These are phyloP conservation scores for Pelobates cultripes DNA, from an alignment of 2,797 vertebrate species.

Conservation along the genomic window DNA sequence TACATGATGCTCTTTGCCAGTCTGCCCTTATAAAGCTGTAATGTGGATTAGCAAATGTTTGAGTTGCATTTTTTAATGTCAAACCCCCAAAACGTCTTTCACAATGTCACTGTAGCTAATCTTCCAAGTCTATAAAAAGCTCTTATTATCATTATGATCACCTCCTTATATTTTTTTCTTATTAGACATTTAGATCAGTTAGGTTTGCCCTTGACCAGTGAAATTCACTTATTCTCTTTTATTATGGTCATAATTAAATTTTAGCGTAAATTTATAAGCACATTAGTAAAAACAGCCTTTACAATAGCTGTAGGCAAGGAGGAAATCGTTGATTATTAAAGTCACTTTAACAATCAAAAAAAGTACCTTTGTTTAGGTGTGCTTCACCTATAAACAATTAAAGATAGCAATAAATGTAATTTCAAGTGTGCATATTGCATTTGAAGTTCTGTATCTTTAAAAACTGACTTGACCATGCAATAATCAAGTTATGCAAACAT, in stretches of 20 bases:
- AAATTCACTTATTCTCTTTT: background rate
- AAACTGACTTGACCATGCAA: conserved; percentile 10
- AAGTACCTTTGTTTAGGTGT: background rate
- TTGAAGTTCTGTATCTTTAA: conserved; percentile 15
- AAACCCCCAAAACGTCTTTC: background rate
- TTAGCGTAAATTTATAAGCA: background rate
- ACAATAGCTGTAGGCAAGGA: conserved; percentile 11
- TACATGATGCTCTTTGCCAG: no score
- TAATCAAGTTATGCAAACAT: no score
- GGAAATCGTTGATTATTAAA: conserved; percentile 23
- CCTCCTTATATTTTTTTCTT: conserved; percentile 4
- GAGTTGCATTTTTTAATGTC: background rate
- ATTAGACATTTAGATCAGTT: conserved; percentile 12
- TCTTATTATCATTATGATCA: conserved; percentile 18
- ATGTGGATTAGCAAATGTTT: background rate
- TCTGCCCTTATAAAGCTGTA: background rate
- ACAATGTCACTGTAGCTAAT: conserved; percentile 11
- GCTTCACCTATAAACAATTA: conserved; percentile 30
- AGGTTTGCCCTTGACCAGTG: conserved; percentile 22
- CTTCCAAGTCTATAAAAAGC: conserved; percentile 16
- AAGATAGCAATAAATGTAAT: conserved; percentile 25
- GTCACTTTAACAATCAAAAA: conserved; percentile 32
- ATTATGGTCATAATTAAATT: background rate
- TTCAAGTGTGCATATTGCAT: conserved; percentile 2
- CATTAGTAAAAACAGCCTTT: conserved; percentile 1